Percentiles rank a stretch among this genome's conserved stretches.
Evolutionary conservation across 2,113 vertebrate genomes (phyloP).

Genomic region (Tupaia tana): DNA sequence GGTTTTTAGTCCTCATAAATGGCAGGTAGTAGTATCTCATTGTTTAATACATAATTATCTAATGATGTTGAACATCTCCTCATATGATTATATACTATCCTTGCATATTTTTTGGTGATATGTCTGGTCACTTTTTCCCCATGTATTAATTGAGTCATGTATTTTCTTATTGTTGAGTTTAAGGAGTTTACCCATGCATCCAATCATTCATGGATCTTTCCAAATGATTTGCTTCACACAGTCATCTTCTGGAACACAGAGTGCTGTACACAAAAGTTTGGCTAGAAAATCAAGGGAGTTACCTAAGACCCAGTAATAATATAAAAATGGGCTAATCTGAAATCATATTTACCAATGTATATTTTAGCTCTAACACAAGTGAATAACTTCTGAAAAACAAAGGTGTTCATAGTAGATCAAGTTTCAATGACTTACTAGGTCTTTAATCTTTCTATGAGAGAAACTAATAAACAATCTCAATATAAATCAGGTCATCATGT

Average conservation of each 20-base stretch:
- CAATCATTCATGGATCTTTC: neutral
- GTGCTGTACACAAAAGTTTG: neutral
- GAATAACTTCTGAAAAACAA: neutral
- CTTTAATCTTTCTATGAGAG: no score
- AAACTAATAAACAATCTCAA: neutral
- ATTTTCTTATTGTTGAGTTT: neutral
- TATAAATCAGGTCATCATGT: neutral
- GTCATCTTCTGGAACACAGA: neutral
- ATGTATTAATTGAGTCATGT: neutral
- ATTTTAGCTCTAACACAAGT: neutral
- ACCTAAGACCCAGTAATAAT: neutral
- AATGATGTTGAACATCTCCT: neutral
- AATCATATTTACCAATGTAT: neutral
- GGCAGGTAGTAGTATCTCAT: neutral
- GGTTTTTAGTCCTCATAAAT: neutral
- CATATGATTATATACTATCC: neutral
- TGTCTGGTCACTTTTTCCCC: neutral
- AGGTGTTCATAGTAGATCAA: neutral
- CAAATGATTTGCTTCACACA: neutral
- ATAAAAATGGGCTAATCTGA: neutral
- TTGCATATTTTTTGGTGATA: neutral
- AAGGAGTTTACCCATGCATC: neutral
- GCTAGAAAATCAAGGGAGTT: neutral
- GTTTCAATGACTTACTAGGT: neutral
- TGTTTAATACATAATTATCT: neutral